phyloP scores from a whole-genome alignment of 2,888 invertebrate species.

The Lathronympha strigana region DNA sequence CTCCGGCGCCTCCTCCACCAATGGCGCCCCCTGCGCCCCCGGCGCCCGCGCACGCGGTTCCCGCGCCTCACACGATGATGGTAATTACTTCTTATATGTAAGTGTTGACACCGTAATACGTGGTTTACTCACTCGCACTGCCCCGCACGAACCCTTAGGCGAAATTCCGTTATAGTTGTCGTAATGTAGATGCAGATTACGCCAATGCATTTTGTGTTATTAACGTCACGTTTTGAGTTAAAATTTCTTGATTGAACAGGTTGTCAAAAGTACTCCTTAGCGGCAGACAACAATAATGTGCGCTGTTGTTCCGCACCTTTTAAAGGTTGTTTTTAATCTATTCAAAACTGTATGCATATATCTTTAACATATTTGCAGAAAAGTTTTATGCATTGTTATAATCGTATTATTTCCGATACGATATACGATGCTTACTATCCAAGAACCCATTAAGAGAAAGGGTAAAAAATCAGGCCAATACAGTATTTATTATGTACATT shows the following conservation, averaged over 20 bases:
- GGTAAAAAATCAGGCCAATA: too few species aligned
- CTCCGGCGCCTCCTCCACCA: slow-evolving; percentile 84
- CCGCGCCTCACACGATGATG: slow-evolving; percentile 83
- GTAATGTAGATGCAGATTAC: not conserved
- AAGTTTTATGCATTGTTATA: too few species aligned
- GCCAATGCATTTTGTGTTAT: not conserved
- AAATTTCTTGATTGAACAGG: not conserved
- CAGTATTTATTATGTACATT: too few species aligned
- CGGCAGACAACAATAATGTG: not conserved
- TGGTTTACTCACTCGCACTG: slow-evolving; percentile 79
- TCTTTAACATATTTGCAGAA: too few species aligned
- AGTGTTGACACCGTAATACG: slow-evolving; percentile 84
- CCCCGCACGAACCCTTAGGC: slow-evolving; percentile 66
- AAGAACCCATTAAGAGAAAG: too few species aligned
- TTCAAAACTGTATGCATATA: too few species aligned
- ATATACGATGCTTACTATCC: too few species aligned
- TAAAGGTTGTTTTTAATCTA: too few species aligned
- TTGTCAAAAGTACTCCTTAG: not conserved
- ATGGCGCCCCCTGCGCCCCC: slow-evolving; percentile 67
- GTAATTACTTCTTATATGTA: slow-evolving; percentile 85
- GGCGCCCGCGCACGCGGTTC: slow-evolving; percentile 69
- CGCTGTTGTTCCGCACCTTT: not conserved
- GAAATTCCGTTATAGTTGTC: not conserved
- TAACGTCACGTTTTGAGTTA: not conserved
- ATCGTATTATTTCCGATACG: too few species aligned